Evolutionary conservation across 1,140 invertebrate species (phyloP).

Genomic region (Pseudomyrmex concolor): DNA sequence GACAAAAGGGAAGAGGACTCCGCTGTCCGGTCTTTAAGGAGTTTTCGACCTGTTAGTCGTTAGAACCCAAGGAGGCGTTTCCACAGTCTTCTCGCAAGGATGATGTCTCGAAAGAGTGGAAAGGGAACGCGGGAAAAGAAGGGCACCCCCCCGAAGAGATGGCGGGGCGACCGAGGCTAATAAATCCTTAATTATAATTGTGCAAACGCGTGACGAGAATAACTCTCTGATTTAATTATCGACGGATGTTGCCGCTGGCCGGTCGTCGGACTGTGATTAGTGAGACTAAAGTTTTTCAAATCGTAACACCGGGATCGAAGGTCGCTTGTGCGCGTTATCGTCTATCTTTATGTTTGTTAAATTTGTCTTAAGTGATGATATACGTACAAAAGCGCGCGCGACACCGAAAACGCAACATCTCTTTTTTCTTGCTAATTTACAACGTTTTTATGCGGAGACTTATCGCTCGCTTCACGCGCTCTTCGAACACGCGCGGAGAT

Average conservation of each 20-base stretch:
- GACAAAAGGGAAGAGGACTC: not conserved
- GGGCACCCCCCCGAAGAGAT: conserved; percentile 43
- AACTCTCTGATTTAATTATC: conserved; percentile 85
- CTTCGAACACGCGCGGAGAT: too few relatives aligned
- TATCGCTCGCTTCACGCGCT: not conserved
- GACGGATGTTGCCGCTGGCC: conserved; percentile 66
- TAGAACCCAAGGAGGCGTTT: conserved; percentile 84
- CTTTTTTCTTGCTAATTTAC: not conserved
- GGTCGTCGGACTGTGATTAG: conserved; percentile 25
- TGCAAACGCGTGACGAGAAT: conserved; percentile 84
- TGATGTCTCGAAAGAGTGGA: conserved; percentile 50
- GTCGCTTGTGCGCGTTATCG: conserved; percentile 24
- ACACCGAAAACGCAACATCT: not conserved
- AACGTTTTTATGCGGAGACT: not conserved
- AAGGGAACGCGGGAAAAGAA: not conserved
- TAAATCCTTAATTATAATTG: conserved; percentile 86
- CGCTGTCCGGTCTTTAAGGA: conserved; percentile 79
- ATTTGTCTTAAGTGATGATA: conserved; percentile 55
- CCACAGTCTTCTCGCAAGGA: conserved; percentile 78
- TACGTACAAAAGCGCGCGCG: not conserved
- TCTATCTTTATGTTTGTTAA: conserved; percentile 70
- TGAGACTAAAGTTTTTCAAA: not conserved
- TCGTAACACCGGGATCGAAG: conserved; percentile 14
- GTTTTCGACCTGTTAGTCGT: conserved; percentile 84
- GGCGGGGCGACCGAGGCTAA: conserved; percentile 79